A percentile compares a stretch with the other conserved stretches of the same genome.
Evolutionary conservation across 2,888 invertebrate genomes (phyloP).

Genomic region (Perizoma affinitatum): DNA sequence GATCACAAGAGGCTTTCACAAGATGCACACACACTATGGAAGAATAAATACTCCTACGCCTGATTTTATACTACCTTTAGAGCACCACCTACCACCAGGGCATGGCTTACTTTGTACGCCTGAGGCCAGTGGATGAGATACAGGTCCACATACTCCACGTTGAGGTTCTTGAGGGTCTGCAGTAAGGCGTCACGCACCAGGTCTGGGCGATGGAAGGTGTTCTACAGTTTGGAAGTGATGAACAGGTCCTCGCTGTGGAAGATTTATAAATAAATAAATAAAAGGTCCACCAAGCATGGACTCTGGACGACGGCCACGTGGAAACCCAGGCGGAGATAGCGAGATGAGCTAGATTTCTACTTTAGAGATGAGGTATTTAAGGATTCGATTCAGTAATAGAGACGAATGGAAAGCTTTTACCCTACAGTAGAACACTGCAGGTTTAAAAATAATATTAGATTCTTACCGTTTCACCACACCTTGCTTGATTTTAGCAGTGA

Average conservation of each 20-base stretch:
- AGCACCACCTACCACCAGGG: too few relatives aligned
- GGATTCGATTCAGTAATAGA: too few relatives aligned
- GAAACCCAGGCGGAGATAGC: too few relatives aligned
- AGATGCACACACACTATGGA: too few relatives aligned
- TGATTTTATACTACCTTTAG: too few relatives aligned
- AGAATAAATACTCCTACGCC: too few relatives aligned
- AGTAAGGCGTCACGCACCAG: slow-evolving; percentile 88
- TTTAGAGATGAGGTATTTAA: too few relatives aligned
- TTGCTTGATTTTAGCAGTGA: slow-evolving; percentile 86
- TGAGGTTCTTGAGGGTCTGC: slow-evolving; percentile 88
- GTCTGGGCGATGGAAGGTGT: slow-evolving; percentile 92
- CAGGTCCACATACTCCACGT: slow-evolving; percentile 91
- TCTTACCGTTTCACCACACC: slow-evolving; percentile 86
- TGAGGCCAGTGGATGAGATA: slow-evolving; percentile 97
- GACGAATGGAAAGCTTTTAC: too few relatives aligned
- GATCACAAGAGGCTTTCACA: too few relatives aligned
- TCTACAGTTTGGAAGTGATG: slow-evolving; percentile 93
- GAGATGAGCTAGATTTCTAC: too few relatives aligned
- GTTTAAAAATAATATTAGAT: neutral
- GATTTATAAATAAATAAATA: neutral
- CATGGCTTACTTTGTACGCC: slow-evolving; percentile 87
- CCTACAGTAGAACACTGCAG: too few relatives aligned
- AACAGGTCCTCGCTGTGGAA: slow-evolving; percentile 85
- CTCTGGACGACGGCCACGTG: neutral
- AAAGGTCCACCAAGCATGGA: too few relatives aligned